These are phyloP conservation scores for Dromius quadrimaculatus DNA, from an alignment of 2,888 invertebrate species.

Conservation along the genomic window DNA sequence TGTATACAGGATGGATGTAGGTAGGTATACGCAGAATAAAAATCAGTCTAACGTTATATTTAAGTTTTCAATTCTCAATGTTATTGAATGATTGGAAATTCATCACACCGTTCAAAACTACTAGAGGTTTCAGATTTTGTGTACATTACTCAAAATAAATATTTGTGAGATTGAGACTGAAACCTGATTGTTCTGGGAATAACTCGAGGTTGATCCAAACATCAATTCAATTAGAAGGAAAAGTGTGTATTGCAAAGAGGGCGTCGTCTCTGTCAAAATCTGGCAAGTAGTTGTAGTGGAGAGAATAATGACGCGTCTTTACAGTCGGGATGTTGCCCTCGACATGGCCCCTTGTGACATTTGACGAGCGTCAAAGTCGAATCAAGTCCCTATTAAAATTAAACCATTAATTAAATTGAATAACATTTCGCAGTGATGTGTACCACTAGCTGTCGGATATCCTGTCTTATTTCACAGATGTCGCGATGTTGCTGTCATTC, in stretches of 20 bases:
- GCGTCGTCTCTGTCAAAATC: not conserved
- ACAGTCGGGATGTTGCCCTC: conserved; percentile 7
- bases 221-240: conserved; percentile 9
- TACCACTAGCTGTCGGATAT: conserved; percentile 61
- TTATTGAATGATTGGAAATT: no score
- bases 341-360: conserved; percentile 55
- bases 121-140: no score
- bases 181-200: conserved; percentile 1
- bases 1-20: no score
- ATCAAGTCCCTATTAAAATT: conserved; percentile 60
- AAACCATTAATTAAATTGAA: conserved; percentile 66
- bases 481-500: conserved; percentile 45
- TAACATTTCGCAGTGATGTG: conserved; percentile 58
- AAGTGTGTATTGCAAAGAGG: not conserved
- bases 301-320: conserved; percentile 22
- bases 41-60: no score
- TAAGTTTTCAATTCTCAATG: no score
- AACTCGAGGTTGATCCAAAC: not conserved
- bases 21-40: no score
- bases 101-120: no score
- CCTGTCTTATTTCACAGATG: conserved; percentile 66
- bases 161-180: no score
- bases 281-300: conserved; percentile 52
- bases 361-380: conserved; percentile 57
- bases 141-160: no score